Evolutionary conservation across 2,888 invertebrate genomes (phyloP), one percentile per base, ranked within the genome.

Genomic region (Chaetoderma sp.): DNA sequence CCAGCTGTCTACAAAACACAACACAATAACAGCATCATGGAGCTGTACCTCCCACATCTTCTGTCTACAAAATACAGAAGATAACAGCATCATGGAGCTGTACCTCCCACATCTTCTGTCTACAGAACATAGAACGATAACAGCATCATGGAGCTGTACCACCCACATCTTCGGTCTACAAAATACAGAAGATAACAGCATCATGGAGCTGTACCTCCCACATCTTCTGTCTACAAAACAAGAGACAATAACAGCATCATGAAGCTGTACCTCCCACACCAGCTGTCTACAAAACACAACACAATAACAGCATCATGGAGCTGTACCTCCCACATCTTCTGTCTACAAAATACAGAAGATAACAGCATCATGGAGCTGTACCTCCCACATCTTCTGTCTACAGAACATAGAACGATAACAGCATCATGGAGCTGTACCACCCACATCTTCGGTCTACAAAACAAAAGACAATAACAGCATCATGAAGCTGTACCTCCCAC

Each of bases 191-290:
- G 21, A n/a, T 6, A 10, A 88, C 86, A 2, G 87, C 86, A 72
- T 88, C 89, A 68, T 87, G 86, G 8, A 89, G 79, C 52, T 85
- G 83, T 42, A 87, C 75, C 65, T 87, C 83, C 88, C 88, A 89
- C n/a, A 86, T 63, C 58, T 74, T 66, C n/a, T 77, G 70, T 47
- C 86, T 86, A 74, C 32, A 77, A 67, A 27, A 16, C 65, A 44
- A 16, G 8, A 13, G 27, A 39, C 39, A 10, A 39, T 39, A 10
- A 39, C 39, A 10, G n/a, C 39, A 10, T 13, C 39, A 10, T 13
- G 13, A 13, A n/a, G 13, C 39, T 13, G 13, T n/a, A 39, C 39
- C 39, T 39, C 39, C 39, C 10, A 10, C 39, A 39, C 39, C 39
- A 39, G 13, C 39, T 13, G 10, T n/a, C 10, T n/a, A 13, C 13